Evolutionary conservation across 2,113 vertebrate species (phyloP).

Genomic region (Misgurnus mizolepis): DNA sequence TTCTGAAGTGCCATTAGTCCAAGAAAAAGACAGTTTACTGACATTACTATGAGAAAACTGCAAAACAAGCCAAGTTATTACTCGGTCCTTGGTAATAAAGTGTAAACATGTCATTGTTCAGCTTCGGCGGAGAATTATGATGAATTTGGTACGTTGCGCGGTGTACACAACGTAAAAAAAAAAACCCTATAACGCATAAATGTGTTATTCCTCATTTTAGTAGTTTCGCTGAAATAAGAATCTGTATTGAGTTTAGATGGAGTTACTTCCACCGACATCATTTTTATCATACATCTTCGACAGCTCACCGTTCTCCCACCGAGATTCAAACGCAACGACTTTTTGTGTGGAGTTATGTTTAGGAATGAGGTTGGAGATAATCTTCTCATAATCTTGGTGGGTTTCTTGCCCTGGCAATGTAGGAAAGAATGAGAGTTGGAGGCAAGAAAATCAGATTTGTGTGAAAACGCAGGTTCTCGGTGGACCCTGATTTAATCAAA

Average conservation of each 20-base stretch:
- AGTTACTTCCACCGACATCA: neutral
- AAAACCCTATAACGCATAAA: neutral
- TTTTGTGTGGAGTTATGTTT: constrained; percentile 23
- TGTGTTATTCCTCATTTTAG: neutral
- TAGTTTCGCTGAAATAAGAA: constrained; percentile 8
- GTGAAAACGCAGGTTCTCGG: constrained; percentile 53
- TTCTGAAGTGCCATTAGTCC: constrained; percentile 6
- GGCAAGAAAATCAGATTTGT: constrained; percentile 55
- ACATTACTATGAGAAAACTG: neutral
- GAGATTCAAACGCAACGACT: neutral
- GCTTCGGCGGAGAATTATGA: neutral
- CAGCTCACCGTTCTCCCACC: neutral
- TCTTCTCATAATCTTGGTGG: constrained; percentile 19
- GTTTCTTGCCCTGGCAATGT: constrained; percentile 3
- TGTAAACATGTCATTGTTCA: constrained; percentile 2
- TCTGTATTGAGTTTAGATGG: constrained; percentile 1
- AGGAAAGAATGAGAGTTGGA: constrained; percentile 20
- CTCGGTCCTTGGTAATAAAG: neutral
- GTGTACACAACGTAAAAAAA: neutral
- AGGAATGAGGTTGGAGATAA: constrained; percentile 28
- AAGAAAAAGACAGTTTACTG: constrained; percentile 22
- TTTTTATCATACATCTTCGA: neutral
- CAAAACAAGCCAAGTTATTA: neutral
- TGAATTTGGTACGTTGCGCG: neutral
- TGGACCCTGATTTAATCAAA: constrained; percentile 56